A percentile compares a stretch with the other conserved stretches of the same genome.
Evolutionary conservation across 2,888 invertebrate species (phyloP).

Genomic region (Heliconius sara): DNA sequence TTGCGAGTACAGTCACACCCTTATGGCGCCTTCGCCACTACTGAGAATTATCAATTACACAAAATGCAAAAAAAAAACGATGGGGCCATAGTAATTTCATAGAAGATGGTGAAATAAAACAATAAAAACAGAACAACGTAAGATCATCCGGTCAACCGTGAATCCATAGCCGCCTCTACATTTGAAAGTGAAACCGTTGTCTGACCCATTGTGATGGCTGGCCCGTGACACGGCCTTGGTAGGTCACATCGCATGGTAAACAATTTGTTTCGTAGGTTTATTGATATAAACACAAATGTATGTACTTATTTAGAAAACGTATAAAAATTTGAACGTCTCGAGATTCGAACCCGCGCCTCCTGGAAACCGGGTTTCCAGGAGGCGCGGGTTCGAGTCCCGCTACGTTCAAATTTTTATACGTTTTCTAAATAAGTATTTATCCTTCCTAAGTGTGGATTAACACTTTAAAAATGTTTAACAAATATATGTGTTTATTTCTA

Average conservation of each 20-base stretch:
- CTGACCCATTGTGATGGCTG: slow-evolving; percentile 71
- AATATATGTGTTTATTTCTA: neutral
- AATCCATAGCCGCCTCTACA: slow-evolving; percentile 46
- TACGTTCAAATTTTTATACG: no score
- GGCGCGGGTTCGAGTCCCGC: no score
- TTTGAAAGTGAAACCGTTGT: slow-evolving; percentile 73
- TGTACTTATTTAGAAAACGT: no score
- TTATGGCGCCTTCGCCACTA: no score
- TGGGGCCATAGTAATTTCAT: neutral
- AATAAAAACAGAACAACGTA: slow-evolving; percentile 31
- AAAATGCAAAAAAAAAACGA: neutral
- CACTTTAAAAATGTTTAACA: no score
- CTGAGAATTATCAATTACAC: neutral
- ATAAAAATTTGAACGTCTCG: no score
- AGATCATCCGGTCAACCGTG: slow-evolving; percentile 41
- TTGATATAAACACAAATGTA: neutral
- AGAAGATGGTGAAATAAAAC: slow-evolving; percentile 12
- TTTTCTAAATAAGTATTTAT: no score
- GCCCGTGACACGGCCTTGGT: slow-evolving; percentile 73
- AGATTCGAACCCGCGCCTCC: no score
- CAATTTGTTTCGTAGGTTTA: slow-evolving; percentile 52
- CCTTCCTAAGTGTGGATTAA: no score
- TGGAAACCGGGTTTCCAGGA: no score
- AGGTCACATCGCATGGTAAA: slow-evolving; percentile 63
- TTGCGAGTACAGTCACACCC: no score